Evolutionary conservation across 1,140 invertebrate genomes (phyloP).

Genomic region (Bicyclus anynana): DNA sequence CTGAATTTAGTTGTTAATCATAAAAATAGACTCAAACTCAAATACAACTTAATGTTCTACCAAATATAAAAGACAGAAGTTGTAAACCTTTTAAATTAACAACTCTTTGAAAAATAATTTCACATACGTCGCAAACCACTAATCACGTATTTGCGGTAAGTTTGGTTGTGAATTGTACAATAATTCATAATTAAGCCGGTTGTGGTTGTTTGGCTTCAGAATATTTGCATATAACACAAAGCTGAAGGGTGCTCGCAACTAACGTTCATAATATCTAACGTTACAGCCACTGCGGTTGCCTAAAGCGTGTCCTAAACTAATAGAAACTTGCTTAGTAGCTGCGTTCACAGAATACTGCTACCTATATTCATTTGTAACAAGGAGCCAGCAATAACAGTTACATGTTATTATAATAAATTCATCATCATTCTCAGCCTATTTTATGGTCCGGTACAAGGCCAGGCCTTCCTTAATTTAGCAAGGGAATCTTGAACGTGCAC

Average conservation of each 20-base stretch:
- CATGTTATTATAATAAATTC: not conserved
- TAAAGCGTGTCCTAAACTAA: slow-evolving; percentile 16
- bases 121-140: not conserved
- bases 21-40: too few species aligned
- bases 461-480: too few species aligned
- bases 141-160: not conserved
- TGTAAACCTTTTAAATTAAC: too few species aligned
- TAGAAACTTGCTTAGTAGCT: slow-evolving; percentile 9
- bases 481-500: too few species aligned
- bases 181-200: slow-evolving; percentile 1
- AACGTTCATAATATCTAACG: slow-evolving; percentile 1
- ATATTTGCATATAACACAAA: slow-evolving; percentile 1
- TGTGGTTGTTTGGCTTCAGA: not conserved
- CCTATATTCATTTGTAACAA: slow-evolving; percentile 4
- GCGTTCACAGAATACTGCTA: not conserved
- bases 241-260: not conserved
- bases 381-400: not conserved
- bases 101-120: not conserved
- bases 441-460: too few species aligned
- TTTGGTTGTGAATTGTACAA: not conserved
- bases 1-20: too few species aligned
- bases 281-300: slow-evolving; percentile 4
- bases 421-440: too few species aligned
- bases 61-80: too few species aligned
- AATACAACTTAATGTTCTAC: too few species aligned